Evolutionary conservation across 2,888 invertebrate species (phyloP), one percentile per base, ranked within the genome.

Genomic region (Brenthis hecate): DNA sequence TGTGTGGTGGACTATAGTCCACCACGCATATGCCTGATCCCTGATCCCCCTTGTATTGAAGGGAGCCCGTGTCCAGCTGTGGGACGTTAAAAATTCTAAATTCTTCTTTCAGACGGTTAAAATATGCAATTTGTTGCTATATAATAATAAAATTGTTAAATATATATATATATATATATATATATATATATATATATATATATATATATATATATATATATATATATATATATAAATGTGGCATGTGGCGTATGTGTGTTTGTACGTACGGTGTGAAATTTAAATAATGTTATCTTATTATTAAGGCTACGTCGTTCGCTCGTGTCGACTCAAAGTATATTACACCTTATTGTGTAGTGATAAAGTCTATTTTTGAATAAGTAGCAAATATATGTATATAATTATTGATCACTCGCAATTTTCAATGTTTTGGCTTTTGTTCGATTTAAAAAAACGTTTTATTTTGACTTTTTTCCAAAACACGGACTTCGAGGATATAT

Each of bases 331-430:
- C 36, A 43, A 70, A 70, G 28, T 28, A 65, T 73, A 64, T 73
- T 69, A 67, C 73, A 69, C 71, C 69, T 75, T 73, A 65, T 70
- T 66, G 51, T 43, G 68, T 68, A 43, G 23, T 16, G 2, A 73
- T 77, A 80, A 76, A 79, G 73, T 81, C 68, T 82, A 85, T 82
- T 82, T 85, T 83, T 77, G 74, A 80, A 74, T 79, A 74, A 76
- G 62, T 81, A 80, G 72, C 50, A 48, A 75, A 78, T 69, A 74
- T 73, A 5, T 55, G 55, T 57, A 32, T 28, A 56, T 48, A 28
- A 47, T 47, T 14, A 47, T 55, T 54, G 13, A 28, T 48, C 47
- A 32, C 19, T 55, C 14, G 28, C n/a, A 13, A 65, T 28, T 48
- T 23, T 53, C 2, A 47, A 28, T 48, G 8, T 23, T 53, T 6